Conservation (phyloP, 2,797 vertebrate genomes). For the Schizopygopsis malacanthus region DNA sequence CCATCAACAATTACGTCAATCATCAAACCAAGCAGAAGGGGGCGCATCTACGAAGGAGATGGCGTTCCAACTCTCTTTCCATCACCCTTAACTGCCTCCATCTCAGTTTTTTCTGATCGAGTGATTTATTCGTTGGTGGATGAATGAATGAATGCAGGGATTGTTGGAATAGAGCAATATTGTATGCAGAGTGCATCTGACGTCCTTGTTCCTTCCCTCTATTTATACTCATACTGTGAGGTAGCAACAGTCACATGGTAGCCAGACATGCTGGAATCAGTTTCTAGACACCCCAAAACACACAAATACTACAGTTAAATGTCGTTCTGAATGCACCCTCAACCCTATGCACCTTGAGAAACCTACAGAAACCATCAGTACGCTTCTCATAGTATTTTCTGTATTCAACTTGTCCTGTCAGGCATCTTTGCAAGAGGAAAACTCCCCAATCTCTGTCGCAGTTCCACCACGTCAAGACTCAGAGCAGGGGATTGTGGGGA, state of each 20-base stretch:
- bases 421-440: conserved; percentile 55
- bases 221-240: conserved; percentile 70
- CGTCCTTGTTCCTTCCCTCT: conserved; percentile 63
- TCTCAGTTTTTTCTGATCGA: conserved; percentile 65
- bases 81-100: conserved; percentile 69
- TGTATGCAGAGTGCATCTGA: conserved; percentile 60
- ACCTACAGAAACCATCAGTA: conserved; percentile 64
- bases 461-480: conserved; percentile 4
- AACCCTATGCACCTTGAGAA: conserved; percentile 77
- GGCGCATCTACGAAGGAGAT: conserved; percentile 54
- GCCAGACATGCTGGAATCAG: conserved; percentile 66
- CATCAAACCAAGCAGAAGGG: conserved; percentile 51
- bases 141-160: conserved; percentile 52
- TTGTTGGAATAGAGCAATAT: conserved; percentile 68
- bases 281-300: conserved; percentile 56
- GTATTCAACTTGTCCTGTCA: conserved; percentile 63
- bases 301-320: conserved; percentile 53
- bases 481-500: conserved; percentile 20
- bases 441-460: conserved; percentile 34
- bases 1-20: conserved; percentile 49
- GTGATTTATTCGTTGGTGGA: conserved; percentile 56
- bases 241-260: conserved; percentile 64
- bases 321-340: conserved; percentile 66
- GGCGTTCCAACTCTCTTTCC: conserved; percentile 65
- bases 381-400: conserved; percentile 75